Evolutionary conservation across 35 echinoderm and acorn worm species (phyloP), one percentile per base, ranked within the genome.

Genomic region (Ophioderma brevispina): DNA sequence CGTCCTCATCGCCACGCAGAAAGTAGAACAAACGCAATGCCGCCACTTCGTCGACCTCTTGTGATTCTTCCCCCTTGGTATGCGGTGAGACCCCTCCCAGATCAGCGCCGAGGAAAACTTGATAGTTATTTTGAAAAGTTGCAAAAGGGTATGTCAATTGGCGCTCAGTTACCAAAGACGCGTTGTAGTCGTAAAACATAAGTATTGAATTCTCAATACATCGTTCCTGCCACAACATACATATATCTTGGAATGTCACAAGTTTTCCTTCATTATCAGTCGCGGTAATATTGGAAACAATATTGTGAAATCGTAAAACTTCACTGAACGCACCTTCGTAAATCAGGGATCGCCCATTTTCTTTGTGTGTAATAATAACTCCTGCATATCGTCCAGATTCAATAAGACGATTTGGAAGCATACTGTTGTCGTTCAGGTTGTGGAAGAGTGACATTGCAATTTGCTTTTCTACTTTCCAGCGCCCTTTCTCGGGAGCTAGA

Each of bases 401-500:
- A 25, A 70, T 3, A 8, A 70, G 5, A 18, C 59, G 59, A 25
- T 84, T 84, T 0, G 32, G 28, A 33, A 85, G 63, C 52, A 59
- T 55, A 35, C 70, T 59, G 33, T 33, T 63, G 10, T 85, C 35
- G 3, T 59, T 55, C 6, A 36, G 43, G 21, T 85, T 11, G 0
- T 52, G 35, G 38, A 92, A 92, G 13, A 92, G 75, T n/a, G 39
- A 46, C 32, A 78, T 75, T 33, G 77, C 90, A 25, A 70, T 55
- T 13, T 85, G 40, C 35, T 82, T 49, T 1, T 92, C 90, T 75
- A 59, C 77, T 36, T 85, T 92, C 3, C 39, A 82, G 49, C 77
- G 38, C 1, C 90, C 81, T 21, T 85, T 59, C 36, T 85, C 70
- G 31, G 90, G 90, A 33, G 90, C 84, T 38, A 85, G 84, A 8